phyloP scores from a whole-genome alignment of 2,888 invertebrate genomes.

The Strigamia maritima region DNA sequence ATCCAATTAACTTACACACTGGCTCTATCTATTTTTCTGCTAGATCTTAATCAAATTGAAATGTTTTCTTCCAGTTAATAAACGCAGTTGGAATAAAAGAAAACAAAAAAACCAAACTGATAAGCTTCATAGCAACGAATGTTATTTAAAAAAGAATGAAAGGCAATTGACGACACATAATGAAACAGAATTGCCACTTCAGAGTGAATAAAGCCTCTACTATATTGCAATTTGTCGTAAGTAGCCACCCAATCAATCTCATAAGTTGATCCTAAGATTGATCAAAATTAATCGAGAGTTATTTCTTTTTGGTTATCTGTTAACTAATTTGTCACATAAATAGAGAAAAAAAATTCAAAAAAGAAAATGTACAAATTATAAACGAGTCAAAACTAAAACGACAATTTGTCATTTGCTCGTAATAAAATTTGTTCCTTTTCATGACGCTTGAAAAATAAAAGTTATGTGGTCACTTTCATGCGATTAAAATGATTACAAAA shows the following conservation, averaged over 20 bases:
- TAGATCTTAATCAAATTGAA: not conserved
- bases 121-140: too few species aligned
- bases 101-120: not conserved
- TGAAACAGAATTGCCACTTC: not conserved
- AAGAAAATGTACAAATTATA: not conserved
- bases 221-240: not conserved
- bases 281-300: not conserved
- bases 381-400: not conserved
- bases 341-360: not conserved
- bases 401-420: not conserved
- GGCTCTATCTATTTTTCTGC: not conserved
- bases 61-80: not conserved
- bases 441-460: not conserved
- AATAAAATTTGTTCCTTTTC: not conserved
- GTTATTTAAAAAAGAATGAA: not conserved
- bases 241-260: not conserved
- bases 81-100: not conserved
- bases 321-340: not conserved
- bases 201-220: not conserved
- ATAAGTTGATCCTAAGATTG: not conserved
- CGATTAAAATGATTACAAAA: slow-evolving; percentile 5
- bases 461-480: slow-evolving; percentile 5
- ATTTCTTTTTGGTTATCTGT: not conserved
- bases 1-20: not conserved
- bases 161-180: not conserved